A percentile compares a stretch with the other conserved stretches of the same genome.
Evolutionary conservation across 2,888 invertebrate species (phyloP).

Genomic region (Belgica antarctica): DNA sequence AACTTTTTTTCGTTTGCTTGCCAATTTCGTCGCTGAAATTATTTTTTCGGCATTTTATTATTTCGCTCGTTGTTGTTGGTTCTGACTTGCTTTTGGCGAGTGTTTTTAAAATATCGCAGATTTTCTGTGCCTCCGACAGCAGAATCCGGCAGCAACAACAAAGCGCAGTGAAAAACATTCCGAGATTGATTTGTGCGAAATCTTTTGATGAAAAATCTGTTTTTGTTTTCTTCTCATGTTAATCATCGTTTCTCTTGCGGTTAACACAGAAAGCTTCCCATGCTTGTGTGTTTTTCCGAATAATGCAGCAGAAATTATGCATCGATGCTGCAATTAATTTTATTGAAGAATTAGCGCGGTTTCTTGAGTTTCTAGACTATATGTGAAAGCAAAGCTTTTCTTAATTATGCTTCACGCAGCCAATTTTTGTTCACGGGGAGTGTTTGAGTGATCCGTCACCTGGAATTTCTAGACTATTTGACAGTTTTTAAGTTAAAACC

Average conservation of each 20-base stretch:
- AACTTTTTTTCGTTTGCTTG: conserved; percentile 30
- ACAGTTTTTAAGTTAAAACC: not conserved
- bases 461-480: too few species aligned
- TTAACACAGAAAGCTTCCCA: not conserved
- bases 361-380: not conserved
- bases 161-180: not conserved
- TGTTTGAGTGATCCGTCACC: too few species aligned
- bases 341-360: conserved; percentile 14
- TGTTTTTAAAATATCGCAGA: conserved; percentile 20
- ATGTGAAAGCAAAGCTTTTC: conserved; percentile 6
- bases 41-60: conserved; percentile 18
- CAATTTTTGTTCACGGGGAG: too few species aligned
- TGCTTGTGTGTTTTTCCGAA: conserved; percentile 5
- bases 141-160: not conserved
- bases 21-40: conserved; percentile 38
- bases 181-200: not conserved
- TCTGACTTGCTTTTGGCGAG: not conserved
- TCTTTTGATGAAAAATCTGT: too few species aligned
- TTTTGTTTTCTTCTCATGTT: conserved; percentile 10
- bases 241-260: not conserved
- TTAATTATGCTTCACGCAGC: too few species aligned
- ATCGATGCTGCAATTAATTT: not conserved
- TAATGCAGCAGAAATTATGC: conserved; percentile 23
- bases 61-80: conserved; percentile 7
- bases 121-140: not conserved